Conservation (phyloP, 2,888 invertebrate genomes). For the Cybosia mesomella region DNA sequence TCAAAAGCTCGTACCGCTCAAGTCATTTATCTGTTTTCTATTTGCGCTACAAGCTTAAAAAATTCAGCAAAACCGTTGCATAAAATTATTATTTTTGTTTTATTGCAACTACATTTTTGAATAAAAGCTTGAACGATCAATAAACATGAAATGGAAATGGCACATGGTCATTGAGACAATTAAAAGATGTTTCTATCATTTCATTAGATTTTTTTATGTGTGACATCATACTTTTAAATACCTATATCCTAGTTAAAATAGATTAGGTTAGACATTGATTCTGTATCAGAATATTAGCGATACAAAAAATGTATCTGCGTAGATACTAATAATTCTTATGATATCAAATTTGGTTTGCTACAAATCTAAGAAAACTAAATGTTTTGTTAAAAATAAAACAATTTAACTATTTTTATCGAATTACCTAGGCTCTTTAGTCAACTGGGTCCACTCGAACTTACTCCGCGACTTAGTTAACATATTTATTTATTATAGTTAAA, state of each 20-base stretch:
- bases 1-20: too few species aligned
- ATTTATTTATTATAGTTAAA: too few species aligned
- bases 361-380: background rate
- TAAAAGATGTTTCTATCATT: background rate
- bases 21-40: too few species aligned
- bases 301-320: background rate
- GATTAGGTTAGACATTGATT: background rate
- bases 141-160: background rate
- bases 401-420: background rate
- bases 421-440: too few species aligned
- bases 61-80: too few species aligned
- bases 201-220: background rate
- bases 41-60: too few species aligned
- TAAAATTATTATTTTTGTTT: too few species aligned
- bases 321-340: background rate
- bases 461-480: too few species aligned
- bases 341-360: background rate
- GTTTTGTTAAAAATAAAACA: too few species aligned
- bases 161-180: background rate
- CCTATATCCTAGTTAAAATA: conserved; percentile 2
- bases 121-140: too few species aligned
- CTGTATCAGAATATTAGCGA: background rate
- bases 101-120: too few species aligned
- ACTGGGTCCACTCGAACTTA: too few species aligned
- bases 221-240: conserved; percentile 3